These are phyloP conservation scores for Uloborus plumipes DNA, from an alignment of 2,888 invertebrate genomes.

Conservation along the genomic window DNA sequence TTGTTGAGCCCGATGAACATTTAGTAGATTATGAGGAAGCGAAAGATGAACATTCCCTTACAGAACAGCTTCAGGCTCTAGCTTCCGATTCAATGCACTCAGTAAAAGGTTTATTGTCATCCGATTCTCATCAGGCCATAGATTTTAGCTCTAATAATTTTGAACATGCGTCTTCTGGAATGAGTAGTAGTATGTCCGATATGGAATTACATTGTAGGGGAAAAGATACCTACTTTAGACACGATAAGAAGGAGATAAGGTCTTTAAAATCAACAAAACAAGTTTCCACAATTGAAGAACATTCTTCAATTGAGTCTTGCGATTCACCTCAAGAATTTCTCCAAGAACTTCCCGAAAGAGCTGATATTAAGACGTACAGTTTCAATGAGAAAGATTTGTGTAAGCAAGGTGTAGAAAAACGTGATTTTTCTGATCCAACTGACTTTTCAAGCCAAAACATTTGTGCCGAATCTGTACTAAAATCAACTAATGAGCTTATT, in stretches of 20 bases:
- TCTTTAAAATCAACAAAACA: constrained; percentile 58
- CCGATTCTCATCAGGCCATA: constrained; percentile 16
- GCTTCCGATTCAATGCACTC: constrained; percentile 36
- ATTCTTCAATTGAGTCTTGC: constrained; percentile 61
- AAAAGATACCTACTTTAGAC: constrained; percentile 50
- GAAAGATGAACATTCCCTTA: constrained; percentile 51
- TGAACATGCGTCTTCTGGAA: constrained; percentile 37
- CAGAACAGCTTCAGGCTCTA: constrained; percentile 61
- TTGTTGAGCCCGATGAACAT: constrained; percentile 65
- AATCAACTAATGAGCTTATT: background rate
- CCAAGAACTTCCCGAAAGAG: constrained; percentile 50
- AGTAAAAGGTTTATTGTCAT: constrained; percentile 7
- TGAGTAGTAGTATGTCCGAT: constrained; percentile 45
- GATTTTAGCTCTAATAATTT: constrained; percentile 36
- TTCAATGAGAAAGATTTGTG: background rate
- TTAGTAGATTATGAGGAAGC: constrained; percentile 60
- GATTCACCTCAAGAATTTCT: constrained; percentile 56
- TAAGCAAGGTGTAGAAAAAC: background rate
- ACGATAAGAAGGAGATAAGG: constrained; percentile 58
- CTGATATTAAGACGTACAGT: background rate
- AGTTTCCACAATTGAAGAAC: constrained; percentile 62
- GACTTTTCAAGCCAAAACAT: background rate
- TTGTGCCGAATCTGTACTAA: constrained; percentile 9
- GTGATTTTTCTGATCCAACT: background rate
- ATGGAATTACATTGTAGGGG: constrained; percentile 44